Evolutionary conservation across 2,113 vertebrate genomes (phyloP).

Genomic region (Otus sunia): DNA sequence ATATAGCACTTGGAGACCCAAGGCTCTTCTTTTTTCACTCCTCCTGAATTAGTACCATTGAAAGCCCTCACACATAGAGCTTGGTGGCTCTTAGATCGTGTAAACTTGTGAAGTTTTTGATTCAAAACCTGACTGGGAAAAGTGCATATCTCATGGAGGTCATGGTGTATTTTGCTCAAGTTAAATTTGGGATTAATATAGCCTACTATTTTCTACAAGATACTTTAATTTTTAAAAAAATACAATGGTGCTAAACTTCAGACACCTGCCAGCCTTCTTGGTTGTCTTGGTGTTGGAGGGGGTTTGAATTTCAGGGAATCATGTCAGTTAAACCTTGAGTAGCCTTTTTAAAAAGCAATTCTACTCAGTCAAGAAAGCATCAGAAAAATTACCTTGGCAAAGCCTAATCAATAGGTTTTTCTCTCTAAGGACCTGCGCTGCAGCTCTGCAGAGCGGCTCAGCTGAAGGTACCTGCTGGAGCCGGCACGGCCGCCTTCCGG

Average conservation of each 20-base stretch:
- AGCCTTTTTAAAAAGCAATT: not conserved
- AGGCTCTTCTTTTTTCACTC: not conserved
- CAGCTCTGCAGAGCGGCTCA: slow-evolving; percentile 16
- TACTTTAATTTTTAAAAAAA: not conserved
- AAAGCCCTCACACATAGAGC: not conserved
- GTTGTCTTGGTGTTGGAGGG: not conserved
- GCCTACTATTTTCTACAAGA: not conserved
- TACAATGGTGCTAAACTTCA: not conserved
- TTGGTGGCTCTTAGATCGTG: not conserved
- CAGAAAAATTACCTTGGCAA: not conserved
- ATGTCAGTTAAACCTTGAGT: not conserved
- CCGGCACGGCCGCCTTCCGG: not conserved
- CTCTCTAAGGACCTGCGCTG: not conserved
- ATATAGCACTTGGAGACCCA: not conserved
- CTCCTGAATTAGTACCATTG: not conserved
- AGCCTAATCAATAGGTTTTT: not conserved
- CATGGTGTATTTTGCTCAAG: not conserved
- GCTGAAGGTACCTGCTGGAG: slow-evolving; percentile 58
- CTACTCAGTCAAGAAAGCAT: not conserved
- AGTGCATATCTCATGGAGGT: not conserved
- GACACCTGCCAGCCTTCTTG: not conserved
- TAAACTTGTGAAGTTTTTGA: not conserved
- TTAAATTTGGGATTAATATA: not conserved
- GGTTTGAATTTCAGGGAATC: not conserved
- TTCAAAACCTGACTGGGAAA: not conserved